phyloP scores from a whole-genome alignment of 2,113 vertebrate species.

The Thunnus maccoyii region DNA sequence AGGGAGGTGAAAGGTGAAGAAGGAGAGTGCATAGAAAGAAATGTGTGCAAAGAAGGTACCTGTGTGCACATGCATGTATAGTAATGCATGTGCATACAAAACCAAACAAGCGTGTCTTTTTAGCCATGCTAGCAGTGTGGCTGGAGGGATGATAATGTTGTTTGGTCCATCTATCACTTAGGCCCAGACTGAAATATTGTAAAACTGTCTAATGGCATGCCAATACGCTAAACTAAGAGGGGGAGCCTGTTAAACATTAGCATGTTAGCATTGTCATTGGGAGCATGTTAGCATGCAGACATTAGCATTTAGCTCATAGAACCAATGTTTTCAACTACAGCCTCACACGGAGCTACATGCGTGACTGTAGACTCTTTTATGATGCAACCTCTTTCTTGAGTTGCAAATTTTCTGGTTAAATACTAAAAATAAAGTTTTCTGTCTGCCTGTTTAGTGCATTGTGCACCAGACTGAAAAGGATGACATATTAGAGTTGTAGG shows the following conservation, averaged over 20 bases:
- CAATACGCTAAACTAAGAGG: too few species aligned
- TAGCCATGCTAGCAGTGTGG: background rate
- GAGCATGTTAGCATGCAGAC: too few species aligned
- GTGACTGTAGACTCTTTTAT: background rate
- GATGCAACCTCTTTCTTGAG: background rate
- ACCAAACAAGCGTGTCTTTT: background rate
- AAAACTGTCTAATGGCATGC: too few species aligned
- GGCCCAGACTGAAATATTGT: background rate
- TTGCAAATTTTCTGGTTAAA: background rate
- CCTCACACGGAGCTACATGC: too few species aligned
- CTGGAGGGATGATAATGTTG: too few species aligned
- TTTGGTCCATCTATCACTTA: background rate
- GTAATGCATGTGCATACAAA: background rate
- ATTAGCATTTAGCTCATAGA: too few species aligned
- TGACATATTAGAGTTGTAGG: constrained; percentile 21
- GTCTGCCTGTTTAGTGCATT: background rate
- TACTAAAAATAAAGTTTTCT: background rate
- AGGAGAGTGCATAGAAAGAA: background rate
- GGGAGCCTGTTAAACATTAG: too few species aligned
- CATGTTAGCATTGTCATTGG: too few species aligned
- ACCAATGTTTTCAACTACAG: too few species aligned
- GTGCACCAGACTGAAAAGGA: background rate
- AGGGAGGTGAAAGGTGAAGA: constrained; percentile 25
- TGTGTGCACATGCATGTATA: background rate
- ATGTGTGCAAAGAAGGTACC: background rate